Conservation (phyloP, 1,140 invertebrate genomes). For the Dermatophagoides farinae region DNA sequence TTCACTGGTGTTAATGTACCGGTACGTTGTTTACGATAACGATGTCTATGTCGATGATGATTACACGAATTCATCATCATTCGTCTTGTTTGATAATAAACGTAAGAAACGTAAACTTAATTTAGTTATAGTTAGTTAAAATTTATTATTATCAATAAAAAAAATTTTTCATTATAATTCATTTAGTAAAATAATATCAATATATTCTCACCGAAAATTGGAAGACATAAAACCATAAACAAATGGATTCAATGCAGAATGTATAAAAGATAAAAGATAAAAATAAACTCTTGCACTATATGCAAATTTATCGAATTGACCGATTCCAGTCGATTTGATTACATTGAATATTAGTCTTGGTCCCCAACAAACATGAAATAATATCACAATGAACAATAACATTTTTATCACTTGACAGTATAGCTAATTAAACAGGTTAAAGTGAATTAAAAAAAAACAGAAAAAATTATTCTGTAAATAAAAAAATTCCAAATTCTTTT, state of each 20-base stretch:
- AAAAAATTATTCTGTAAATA: neutral
- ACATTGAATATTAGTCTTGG: constrained; percentile 39
- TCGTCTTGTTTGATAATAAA: neutral
- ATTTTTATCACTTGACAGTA: constrained; percentile 42
- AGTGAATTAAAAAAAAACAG: neutral
- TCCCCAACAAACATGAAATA: constrained; percentile 45
- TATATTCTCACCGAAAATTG: constrained; percentile 35
- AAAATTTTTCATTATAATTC: neutral
- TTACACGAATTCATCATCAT: constrained; percentile 6
- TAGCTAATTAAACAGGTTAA: constrained; percentile 5
- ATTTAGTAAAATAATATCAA: neutral
- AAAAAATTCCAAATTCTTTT: neutral
- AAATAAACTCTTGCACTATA: constrained; percentile 44
- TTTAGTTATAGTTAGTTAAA: neutral
- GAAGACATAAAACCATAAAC: constrained; percentile 59
- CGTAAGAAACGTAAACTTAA: neutral
- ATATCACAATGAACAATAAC: constrained; percentile 43
- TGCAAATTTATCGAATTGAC: constrained; percentile 40
- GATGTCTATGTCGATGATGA: neutral
- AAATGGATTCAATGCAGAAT: constrained; percentile 36
- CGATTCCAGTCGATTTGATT: constrained; percentile 37
- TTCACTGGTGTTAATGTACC: neutral
- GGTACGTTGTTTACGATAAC: neutral
- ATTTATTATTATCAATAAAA: neutral
- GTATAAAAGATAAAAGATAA: constrained; percentile 9